Base-by-base conservation (phyloP, 2,113 vertebrate species). In the Zosterops lateralis region DNA sequence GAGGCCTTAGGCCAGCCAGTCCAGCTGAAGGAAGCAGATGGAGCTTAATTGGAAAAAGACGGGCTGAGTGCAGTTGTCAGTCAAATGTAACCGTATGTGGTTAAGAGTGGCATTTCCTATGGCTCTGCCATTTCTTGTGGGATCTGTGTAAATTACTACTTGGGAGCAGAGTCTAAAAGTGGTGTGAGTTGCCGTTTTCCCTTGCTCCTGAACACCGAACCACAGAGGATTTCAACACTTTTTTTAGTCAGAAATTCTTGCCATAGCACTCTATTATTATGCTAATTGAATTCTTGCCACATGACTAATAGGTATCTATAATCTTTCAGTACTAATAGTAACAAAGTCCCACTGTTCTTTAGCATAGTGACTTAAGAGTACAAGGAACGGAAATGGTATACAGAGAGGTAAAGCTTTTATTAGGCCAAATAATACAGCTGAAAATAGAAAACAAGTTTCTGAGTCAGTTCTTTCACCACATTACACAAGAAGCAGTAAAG, bases 101-200 rank as follows among this genome's bases (percentile, higher is more conserved):
- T 92, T 87, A 76, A 62, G 78, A 93, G 84, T 82, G 89, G 84
- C 92, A 79, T 96, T 95, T 93, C 74, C 89, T 84, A 76, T 47
- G 80, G 87, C 57, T 93, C 80, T 93, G 78, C 92, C 71, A 50
- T 92, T 92, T 93, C 94, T 87, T 97, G 75, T 84, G 94, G 89
- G 71, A 87, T 92, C 56, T 62, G 56, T 94, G 84, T 95, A 76
- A 97, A 95, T 92, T 95, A 76, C 78, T 85, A 14, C 84, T 83
- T 88, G 64, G 84, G 40, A 91, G 64, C 56, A 0, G 29, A 81
- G 61, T 89, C 45, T 85, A 31, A 70, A 89, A 92, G 71, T 77
- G 56, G 7, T 56, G 14, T 76, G 71, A 77, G 60, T 76, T 91
- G 47, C 26, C 1, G 0, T 87, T 94, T 93, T 66, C 56, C 67